Evolutionary conservation across 2,113 vertebrate species (phyloP), one percentile per base, ranked within the genome.

Genomic region (Thamnaconus septentrionalis): DNA sequence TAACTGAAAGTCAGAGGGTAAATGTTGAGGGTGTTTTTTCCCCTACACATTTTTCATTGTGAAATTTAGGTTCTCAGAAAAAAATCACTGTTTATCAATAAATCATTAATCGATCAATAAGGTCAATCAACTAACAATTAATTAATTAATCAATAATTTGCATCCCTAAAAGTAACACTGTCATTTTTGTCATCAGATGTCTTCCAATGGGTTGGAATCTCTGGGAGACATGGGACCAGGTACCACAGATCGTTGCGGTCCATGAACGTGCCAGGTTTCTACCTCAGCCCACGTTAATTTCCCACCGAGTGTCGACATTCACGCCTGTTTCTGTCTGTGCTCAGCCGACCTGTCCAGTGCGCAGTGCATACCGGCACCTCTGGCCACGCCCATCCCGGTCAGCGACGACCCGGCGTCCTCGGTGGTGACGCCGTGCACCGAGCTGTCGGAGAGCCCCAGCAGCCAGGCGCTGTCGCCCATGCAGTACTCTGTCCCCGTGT

Each of bases 171-270:
- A 31, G 18, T 31, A 31, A 31, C 18, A 31, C 6, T 48, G 42
- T 12, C 41, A 5, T 6, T 31, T 58, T 5, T 56, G 11, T 61
- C 60, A 61, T 69, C 59, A 98, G 97, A 87, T 91, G 75, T 89
- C 93, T 49, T 91, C 93, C 71, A 97, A 96, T 75, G 95, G 94
- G 67, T 89, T 96, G 60, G 92, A 96, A 41, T 94, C 94, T 7
- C 91, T 99, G 81, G 94, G 94, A 72, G 96, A 99, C 89, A 98
- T 98, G 0, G 92, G 94, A 86, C 91, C 93, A 94, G 94, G 96
- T 98, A 93, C 18, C 45, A 41, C 4, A n/a, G 4, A 42, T 4
- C 10, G 4, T 5, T 8, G 41, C 40, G 39, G 4, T 7, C 8
- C 54, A 10, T 41, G n/a, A 42, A 11, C 3, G 9, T 52, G 44